phyloP scores from a whole-genome alignment of 2,888 invertebrate genomes.

The Agonopterix heracliana region DNA sequence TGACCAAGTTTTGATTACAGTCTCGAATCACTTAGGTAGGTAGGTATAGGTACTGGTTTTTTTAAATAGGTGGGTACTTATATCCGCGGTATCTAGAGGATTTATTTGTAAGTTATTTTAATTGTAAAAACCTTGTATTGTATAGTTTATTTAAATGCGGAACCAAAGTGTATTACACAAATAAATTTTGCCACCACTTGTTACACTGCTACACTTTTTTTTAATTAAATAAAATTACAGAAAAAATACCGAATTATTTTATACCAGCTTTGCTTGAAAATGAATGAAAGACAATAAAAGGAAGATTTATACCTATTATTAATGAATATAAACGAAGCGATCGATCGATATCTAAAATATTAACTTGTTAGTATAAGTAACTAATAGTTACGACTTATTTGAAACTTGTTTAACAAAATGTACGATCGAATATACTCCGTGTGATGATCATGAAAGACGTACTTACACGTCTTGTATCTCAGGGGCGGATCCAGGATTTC shows the following conservation, averaged over 20 bases:
- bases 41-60: no score
- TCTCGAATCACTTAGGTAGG: no score
- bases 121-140: neutral
- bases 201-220: conserved; percentile 48
- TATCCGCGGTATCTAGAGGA: no score
- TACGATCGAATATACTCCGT: conserved; percentile 25
- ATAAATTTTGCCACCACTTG: conserved; percentile 60
- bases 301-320: conserved; percentile 71
- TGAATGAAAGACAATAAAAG: conserved; percentile 73
- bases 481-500: no score
- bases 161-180: conserved; percentile 62
- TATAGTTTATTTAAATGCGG: conserved; percentile 41
- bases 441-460: no score
- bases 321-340: conserved; percentile 62
- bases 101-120: no score
- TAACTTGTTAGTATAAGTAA: conserved; percentile 60
- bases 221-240: conserved; percentile 8
- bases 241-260: neutral
- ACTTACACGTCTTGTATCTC: no score
- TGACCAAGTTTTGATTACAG: no score
- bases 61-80: no score
- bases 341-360: conserved; percentile 66
- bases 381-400: conserved; percentile 36
- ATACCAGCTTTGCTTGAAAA: conserved; percentile 59
- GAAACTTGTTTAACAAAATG: conserved; percentile 31